Evolutionary conservation across 2,797 vertebrate genomes (phyloP).

Genomic region (Stomatorhinus walkeri): DNA sequence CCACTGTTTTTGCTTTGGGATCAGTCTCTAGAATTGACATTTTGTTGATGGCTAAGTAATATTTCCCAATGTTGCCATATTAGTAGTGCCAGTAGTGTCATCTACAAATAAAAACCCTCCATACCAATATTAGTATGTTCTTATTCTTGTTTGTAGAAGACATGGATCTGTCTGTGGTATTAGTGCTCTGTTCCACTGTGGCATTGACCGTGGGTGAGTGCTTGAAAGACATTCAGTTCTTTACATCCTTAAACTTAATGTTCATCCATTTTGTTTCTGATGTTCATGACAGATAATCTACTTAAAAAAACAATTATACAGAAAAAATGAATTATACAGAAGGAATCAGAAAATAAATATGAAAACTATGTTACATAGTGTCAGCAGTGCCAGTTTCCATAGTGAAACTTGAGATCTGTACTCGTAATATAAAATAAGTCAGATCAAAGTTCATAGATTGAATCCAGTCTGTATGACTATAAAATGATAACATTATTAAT

Average conservation of each 20-base stretch:
- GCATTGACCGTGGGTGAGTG: conserved; percentile 53
- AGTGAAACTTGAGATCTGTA: background rate
- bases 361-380: background rate
- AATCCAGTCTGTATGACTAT: background rate
- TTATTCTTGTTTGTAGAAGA: conserved; percentile 34
- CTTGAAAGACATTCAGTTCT: background rate
- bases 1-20: background rate
- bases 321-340: background rate
- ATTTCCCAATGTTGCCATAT: background rate
- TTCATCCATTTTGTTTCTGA: background rate
- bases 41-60: background rate
- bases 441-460: background rate
- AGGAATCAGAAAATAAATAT: background rate
- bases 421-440: background rate
- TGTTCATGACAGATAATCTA: background rate
- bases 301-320: background rate
- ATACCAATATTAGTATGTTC: background rate
- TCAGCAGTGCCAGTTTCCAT: background rate
- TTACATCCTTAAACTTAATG: background rate
- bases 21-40: background rate
- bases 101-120: background rate
- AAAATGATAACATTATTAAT: background rate
- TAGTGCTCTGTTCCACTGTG: conserved; percentile 47
- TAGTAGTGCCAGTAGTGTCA: background rate
- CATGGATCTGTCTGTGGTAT: conserved; percentile 51